Base-by-base conservation (phyloP, 2,797 vertebrate species). In the Pangasius krempfi region DNA sequence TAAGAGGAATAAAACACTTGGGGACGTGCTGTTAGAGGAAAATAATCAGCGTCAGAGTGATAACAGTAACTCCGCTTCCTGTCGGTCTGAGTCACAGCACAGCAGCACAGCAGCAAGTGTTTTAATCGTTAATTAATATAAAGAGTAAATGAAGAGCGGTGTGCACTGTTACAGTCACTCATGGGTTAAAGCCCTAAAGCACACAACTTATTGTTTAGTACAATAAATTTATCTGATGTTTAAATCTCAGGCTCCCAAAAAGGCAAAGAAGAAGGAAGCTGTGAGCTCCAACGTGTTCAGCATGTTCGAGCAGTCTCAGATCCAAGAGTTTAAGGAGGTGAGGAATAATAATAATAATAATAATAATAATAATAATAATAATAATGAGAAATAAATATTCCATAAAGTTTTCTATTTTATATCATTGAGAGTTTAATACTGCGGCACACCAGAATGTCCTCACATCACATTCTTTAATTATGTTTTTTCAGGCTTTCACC, bases 291-390 rank as follows among this genome's bases (percentile, higher is more conserved):
- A 98, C 20, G 97, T 98, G 56, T 97, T 98, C 94, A 97, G 96
- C 89, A 97, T 97, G 97, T 98, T 98, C 86, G 97, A 98, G 92
- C 97, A 98, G 94, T 96, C 96, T n/a, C 97, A 97, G 95, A 98
- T 98, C 89, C 97, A 98, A 92, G 97, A 98, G 93, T 97, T 98
- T 94, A 98, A 97, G 93, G 97, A 98, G 97, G 97, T 98, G 87
- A 82, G 93, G 62, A 33, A 3, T 5, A 47, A 72, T 72, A 68
- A 68, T 33, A 18, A 30, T 18, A 12, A 16, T 22, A 72, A n/a
- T 52, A 66, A 78, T 76, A 58, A 18, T 20, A 4, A 40, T 40
- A 40, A 40, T 40, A 44, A 73, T 12, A 25, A 47, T 1, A 78
- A 76, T 9, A n/a, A 52, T 5, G 52, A n/a, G 7, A 2, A 76